Evolutionary conservation across 1,140 invertebrate genomes (phyloP).

Genomic region (Wiebesia pumilae): DNA sequence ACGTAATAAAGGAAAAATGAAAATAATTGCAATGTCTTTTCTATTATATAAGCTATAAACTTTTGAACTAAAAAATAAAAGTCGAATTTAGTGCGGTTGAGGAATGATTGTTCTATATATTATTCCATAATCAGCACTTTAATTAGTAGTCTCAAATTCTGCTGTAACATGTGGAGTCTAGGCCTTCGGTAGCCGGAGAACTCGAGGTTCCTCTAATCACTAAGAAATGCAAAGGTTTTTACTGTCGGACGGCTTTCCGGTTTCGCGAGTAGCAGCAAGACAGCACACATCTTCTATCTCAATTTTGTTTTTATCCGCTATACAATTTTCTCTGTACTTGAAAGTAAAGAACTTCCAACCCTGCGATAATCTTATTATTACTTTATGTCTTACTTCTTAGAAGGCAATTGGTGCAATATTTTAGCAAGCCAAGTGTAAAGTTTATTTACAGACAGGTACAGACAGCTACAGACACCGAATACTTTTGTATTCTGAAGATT

Average conservation of each 20-base stretch:
- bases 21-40: constrained; percentile 20
- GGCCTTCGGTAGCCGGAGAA: constrained; percentile 34
- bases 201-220: constrained; percentile 40
- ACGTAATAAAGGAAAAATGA: constrained; percentile 29
- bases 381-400: background rate
- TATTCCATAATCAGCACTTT: constrained; percentile 39
- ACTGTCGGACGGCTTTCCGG: background rate
- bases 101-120: constrained; percentile 31
- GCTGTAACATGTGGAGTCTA: background rate
- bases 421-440: background rate
- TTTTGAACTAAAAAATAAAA: constrained; percentile 36
- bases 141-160: constrained; percentile 25
- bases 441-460: background rate
- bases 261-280: background rate
- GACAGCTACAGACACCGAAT: background rate
- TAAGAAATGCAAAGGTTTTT: constrained; percentile 12
- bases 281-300: constrained; percentile 9
- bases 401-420: constrained; percentile 25
- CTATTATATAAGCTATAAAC: constrained; percentile 23
- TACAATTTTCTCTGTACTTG: constrained; percentile 7
- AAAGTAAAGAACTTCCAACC: constrained; percentile 14
- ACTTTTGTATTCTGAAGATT: background rate
- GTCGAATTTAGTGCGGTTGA: constrained; percentile 12
- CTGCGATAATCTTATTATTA: background rate
- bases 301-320: background rate